Base-by-base conservation (phyloP, 2,113 vertebrate genomes). In the Clupea harengus region DNA sequence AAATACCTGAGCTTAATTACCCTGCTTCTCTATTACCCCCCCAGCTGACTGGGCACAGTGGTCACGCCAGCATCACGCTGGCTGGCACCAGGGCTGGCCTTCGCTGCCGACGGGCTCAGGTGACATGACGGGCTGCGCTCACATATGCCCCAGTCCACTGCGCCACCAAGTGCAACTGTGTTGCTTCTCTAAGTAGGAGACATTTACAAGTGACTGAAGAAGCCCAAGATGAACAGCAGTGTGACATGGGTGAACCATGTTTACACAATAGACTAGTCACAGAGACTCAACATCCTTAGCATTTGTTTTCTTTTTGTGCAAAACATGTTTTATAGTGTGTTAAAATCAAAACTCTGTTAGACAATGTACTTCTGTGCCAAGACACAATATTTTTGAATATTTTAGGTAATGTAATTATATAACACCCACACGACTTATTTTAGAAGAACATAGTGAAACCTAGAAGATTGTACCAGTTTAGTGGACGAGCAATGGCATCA, bases 11-110 rank as follows among this genome's bases (percentile, higher is more conserved):
- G 67, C 67, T 75, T 13, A 3, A 17, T 39, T 39, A 17, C 67
- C 67, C 32, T 17, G 28, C 86, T 85, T 54, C 50, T 88, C 89
- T 84, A 92, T 92, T 91, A 90, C 88, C 54, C 89, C 54, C 89
- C 90, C 88, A 88, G 88, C 91, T 89, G 87, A 87, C 87, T 82
- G 46, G 49, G 82, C 52, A 57, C 83, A 13, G 81, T 28, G 60
- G 60, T 67, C 60, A 67, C 60, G n/a, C 60, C 60, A 67, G 60
- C 7, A 28, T 67, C 60, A 67, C 60, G 60, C n/a, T 81, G 57
- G 60, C n/a, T 81, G 57, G 83, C 52, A 84, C 54, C 64, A 45
- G 45, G 81, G 83, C 60, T 87, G 81, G 83, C 85, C 84, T 57
- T 57, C 60, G 10, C 60, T 10, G 60, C 60, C 60, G 8, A 25